These are phyloP conservation scores for Osmerus mordax DNA, from an alignment of 2,113 vertebrate species.

Conservation along the genomic window DNA sequence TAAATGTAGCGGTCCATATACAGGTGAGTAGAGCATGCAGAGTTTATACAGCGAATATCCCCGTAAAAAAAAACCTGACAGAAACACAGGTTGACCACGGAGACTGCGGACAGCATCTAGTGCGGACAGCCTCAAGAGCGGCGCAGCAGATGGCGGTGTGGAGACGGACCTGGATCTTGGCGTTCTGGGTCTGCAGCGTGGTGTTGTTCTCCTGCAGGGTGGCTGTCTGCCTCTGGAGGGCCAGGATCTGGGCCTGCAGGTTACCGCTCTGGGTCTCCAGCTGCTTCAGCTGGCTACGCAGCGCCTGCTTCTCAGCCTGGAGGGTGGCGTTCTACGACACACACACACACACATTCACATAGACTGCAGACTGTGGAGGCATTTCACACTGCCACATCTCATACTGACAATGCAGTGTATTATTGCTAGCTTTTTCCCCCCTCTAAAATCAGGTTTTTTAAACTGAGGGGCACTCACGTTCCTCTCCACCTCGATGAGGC, in stretches of 20 bases:
- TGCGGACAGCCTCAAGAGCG: too few relatives aligned
- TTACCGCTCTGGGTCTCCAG: constrained; percentile 92
- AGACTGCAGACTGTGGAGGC: too few relatives aligned
- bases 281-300: constrained; percentile 93
- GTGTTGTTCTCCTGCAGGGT: constrained; percentile 96
- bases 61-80: too few relatives aligned
- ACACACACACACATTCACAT: constrained; percentile 5
- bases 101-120: too few relatives aligned
- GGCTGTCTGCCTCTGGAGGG: constrained; percentile 90
- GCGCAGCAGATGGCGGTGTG: background rate
- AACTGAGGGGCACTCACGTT: constrained; percentile 78
- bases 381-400: too few relatives aligned
- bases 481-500: constrained; percentile 95
- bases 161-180: constrained; percentile 88
- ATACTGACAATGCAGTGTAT: background rate
- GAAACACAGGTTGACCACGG: background rate
- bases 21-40: too few relatives aligned
- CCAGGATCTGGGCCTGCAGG: constrained; percentile 94
- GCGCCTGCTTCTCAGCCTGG: constrained; percentile 94
- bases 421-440: background rate
- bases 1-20: too few relatives aligned
- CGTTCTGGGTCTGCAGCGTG: constrained; percentile 92
- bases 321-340: constrained; percentile 89
- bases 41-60: too few relatives aligned
- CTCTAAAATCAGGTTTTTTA: background rate